Conservation (phyloP, 2,888 invertebrate species). For the Dexiosoma caninum region DNA sequence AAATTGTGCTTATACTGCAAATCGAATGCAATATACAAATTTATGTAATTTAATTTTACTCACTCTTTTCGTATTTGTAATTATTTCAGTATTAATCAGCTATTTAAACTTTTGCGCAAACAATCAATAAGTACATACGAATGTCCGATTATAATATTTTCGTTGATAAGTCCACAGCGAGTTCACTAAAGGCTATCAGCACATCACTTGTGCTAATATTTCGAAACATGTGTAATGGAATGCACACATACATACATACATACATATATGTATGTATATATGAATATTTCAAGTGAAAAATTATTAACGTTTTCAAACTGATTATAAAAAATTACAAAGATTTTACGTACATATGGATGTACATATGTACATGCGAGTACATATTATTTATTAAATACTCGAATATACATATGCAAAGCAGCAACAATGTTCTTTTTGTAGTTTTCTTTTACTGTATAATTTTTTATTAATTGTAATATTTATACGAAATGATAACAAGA, state of each 20-base stretch:
- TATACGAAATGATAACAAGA: conserved; percentile 30
- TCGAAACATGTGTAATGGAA: background rate
- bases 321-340: background rate
- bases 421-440: background rate
- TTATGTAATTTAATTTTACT: too few relatives aligned
- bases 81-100: too few relatives aligned
- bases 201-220: conserved; percentile 3
- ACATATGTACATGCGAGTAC: background rate
- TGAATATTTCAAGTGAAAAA: conserved; percentile 33
- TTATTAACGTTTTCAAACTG: background rate
- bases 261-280: background rate
- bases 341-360: background rate
- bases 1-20: too few relatives aligned
- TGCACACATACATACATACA: too few relatives aligned
- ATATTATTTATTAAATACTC: background rate
- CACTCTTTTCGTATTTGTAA: too few relatives aligned
- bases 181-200: conserved; percentile 50
- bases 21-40: too few relatives aligned
- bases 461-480: conserved; percentile 34
- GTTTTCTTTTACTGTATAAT: background rate
- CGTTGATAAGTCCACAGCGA: conserved; percentile 45
- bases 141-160: conserved; percentile 5
- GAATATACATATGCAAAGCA: background rate
- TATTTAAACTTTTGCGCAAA: conserved; percentile 43
- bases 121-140: background rate